Base-by-base conservation (phyloP, 2,797 vertebrate species). In the Lutjanus campechanus region DNA sequence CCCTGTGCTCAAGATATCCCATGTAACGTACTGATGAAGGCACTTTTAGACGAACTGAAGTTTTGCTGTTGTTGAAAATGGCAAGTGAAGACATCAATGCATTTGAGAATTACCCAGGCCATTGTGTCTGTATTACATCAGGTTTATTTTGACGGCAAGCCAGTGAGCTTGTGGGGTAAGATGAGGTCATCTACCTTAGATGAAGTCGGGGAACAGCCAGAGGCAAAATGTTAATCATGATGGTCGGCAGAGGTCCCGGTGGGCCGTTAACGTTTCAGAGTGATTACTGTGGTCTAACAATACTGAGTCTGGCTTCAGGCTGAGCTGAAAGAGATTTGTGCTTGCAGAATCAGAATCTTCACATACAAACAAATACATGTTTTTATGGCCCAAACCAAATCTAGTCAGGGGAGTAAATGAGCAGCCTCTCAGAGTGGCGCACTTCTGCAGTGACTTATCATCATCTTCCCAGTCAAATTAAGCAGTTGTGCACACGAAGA, bases 141-240 rank as follows among this genome's bases (percentile, higher is more conserved):
- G 44, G 58, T 64, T 60, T 67, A n/a, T 68, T 73, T 50, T n/a
- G 19, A 68, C 65, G n/a, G 2, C 1, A 16, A 69, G 22, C 43
- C 64, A 40, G 41, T 65, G 55, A 49, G 59, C 46, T 46, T 11
- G 1, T 46, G 47, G 16, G 44, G 20, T 22, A 65, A 47, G 20
- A 77, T 64, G 46, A 75, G 60, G 36, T 60, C 46, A 40, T 63
- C 63, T 58, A 56, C 65, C 59, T 66, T 62, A 63, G 78, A 77
- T 56, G 8, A 73, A 73, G 59, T 15, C 8, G 17, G 53, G 20
- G 50, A 63, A 16, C 47, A 61, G 59, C 73, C 71, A 58, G 66
- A 20, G 60, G 58, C 63, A 66, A 40, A 70, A 51, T 25, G 61
- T 69, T 84, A 73, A 85, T 85, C 16, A 4, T 16, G 40, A 69